These are phyloP conservation scores for Neuroscelio doddi DNA, from an alignment of 2,888 invertebrate species.

Conservation along the genomic window DNA sequence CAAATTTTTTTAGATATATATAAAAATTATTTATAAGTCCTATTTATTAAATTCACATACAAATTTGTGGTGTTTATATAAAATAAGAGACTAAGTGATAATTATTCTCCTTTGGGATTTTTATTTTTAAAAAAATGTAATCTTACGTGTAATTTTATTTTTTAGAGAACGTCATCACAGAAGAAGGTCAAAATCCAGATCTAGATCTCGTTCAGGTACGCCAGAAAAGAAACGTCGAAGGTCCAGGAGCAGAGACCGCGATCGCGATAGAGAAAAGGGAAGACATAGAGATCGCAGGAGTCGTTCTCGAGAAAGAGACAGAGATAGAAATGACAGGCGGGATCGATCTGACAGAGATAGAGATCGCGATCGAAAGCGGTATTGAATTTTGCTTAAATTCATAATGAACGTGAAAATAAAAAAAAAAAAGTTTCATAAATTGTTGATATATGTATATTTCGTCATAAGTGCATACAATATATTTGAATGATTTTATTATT, in stretches of 20 bases:
- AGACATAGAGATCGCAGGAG: conserved; percentile 77
- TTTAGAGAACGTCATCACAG: conserved; percentile 71
- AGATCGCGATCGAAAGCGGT: conserved; percentile 74
- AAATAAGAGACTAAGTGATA: too few species aligned
- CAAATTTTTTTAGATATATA: too few species aligned
- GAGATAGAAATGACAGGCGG: conserved; percentile 72
- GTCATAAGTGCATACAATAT: too few species aligned
- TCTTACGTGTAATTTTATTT: conserved; percentile 1
- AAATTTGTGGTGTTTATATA: too few species aligned
- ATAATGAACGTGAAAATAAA: too few species aligned
- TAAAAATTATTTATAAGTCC: too few species aligned
- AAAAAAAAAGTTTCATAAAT: too few species aligned
- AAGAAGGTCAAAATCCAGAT: conserved; percentile 75
- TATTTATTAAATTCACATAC: too few species aligned
- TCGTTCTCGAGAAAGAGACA: conserved; percentile 79
- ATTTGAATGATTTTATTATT: too few species aligned
- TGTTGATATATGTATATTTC: too few species aligned
- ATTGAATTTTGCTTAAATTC: conserved; percentile 49
- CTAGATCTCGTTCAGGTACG: conserved; percentile 76
- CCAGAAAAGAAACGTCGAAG: conserved; percentile 77
- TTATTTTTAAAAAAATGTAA: neutral
- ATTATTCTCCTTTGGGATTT: too few species aligned
- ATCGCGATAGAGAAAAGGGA: conserved; percentile 75
- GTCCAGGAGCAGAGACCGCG: conserved; percentile 77
- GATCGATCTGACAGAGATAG: conserved; percentile 73